Percentiles rank a stretch among this genome's conserved stretches.
phyloP scores from a whole-genome alignment of 2,888 invertebrate genomes.

The Copidosoma aretas region DNA sequence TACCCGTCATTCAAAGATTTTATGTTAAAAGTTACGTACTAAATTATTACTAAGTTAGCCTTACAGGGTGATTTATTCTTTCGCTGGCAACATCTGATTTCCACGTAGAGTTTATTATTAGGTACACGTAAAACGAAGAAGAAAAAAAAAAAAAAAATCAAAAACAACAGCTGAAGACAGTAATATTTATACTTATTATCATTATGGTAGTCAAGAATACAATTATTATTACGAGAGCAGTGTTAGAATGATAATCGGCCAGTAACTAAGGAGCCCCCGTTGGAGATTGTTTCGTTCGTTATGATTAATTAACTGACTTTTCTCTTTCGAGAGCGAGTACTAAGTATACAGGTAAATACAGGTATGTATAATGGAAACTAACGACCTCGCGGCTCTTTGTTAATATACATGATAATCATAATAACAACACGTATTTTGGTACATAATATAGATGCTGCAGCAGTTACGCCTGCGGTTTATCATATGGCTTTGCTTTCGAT shows the following conservation, averaged over 20 bases:
- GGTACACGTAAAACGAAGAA: too few relatives aligned
- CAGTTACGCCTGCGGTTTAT: neutral
- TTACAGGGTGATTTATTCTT: neutral
- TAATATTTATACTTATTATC: too few relatives aligned
- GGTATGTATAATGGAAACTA: neutral
- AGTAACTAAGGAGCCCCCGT: too few relatives aligned
- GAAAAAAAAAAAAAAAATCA: too few relatives aligned
- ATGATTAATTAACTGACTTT: slow-evolving; percentile 31
- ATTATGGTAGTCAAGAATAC: too few relatives aligned
- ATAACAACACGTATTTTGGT: neutral
- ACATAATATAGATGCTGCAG: too few relatives aligned
- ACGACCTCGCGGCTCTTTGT: neutral
- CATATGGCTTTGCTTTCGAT: slow-evolving; percentile 15
- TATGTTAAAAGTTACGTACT: slow-evolving; percentile 9
- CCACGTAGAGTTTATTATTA: neutral
- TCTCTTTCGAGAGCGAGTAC: slow-evolving; percentile 5
- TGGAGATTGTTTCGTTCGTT: too few relatives aligned
- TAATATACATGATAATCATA: neutral
- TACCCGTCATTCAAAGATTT: slow-evolving; percentile 14
- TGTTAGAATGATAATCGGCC: too few relatives aligned
- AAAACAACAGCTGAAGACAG: too few relatives aligned
- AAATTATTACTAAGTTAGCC: slow-evolving; percentile 15
- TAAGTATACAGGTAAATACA: neutral
- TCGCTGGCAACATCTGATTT: slow-evolving; percentile 28
- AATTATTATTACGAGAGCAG: too few relatives aligned